Evolutionary conservation across 2,888 invertebrate genomes (phyloP).

Genomic region (Julus scanicus): DNA sequence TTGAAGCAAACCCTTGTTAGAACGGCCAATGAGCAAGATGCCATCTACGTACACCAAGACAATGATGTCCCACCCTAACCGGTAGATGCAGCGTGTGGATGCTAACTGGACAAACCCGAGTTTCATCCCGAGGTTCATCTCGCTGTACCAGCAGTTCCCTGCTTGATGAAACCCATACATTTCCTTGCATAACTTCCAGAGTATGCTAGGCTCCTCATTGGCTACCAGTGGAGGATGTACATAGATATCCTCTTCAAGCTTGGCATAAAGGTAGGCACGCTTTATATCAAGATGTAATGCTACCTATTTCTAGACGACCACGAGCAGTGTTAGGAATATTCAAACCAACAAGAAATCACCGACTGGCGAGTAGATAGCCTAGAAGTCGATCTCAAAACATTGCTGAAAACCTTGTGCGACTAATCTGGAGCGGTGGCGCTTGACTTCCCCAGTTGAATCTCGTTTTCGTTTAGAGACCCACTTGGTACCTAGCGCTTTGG

Average conservation of each 20-base stretch:
- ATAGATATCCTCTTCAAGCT: not conserved
- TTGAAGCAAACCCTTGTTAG: not conserved
- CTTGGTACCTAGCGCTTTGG: too few relatives aligned
- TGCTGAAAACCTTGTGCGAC: not conserved
- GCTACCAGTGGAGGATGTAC: not conserved
- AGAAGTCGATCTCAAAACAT: not conserved
- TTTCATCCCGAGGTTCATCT: not conserved
- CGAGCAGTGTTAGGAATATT: not conserved
- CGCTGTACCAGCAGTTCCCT: not conserved
- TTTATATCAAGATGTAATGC: not conserved
- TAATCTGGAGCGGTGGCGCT: not conserved
- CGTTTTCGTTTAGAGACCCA: not conserved
- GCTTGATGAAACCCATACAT: slow-evolving; percentile 17
- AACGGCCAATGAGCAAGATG: not conserved
- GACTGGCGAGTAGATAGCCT: not conserved
- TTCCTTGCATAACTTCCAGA: not conserved
- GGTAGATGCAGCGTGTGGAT: not conserved
- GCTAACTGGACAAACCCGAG: not conserved
- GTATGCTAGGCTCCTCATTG: not conserved
- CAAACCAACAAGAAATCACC: not conserved
- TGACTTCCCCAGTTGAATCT: not conserved
- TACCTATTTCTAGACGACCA: not conserved
- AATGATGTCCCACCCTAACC: not conserved
- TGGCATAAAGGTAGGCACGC: slow-evolving; percentile 11
- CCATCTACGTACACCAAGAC: not conserved